These are phyloP conservation scores for Propithecus coquereli DNA, from an alignment of 2,113 vertebrate genomes.

Conservation along the genomic window DNA sequence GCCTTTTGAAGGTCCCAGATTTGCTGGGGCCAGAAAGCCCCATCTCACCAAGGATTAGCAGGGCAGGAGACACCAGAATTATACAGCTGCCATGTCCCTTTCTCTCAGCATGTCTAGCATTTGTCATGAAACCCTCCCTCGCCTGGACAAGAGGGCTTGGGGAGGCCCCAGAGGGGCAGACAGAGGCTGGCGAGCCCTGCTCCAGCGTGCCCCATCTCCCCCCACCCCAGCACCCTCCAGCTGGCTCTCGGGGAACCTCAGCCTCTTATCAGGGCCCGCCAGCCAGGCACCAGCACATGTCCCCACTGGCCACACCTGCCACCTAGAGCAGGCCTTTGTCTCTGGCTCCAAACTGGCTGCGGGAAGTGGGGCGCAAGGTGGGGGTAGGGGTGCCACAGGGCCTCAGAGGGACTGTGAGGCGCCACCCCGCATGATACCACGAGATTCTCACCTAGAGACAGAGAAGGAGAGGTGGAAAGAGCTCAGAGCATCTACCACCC, in stretches of 20 bases:
- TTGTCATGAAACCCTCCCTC: background rate
- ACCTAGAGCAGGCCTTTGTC: constrained; percentile 45
- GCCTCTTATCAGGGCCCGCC: constrained; percentile 28
- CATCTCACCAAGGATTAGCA: background rate
- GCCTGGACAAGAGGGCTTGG: background rate
- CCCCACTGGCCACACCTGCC: background rate
- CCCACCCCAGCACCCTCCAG: background rate
- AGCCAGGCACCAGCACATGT: constrained; percentile 1
- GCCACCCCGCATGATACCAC: background rate
- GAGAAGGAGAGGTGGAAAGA: background rate
- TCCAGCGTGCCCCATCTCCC: background rate
- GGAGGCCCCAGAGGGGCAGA: background rate
- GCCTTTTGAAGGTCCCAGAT: background rate
- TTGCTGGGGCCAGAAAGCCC: background rate
- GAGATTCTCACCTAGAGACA: background rate
- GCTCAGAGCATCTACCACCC: background rate
- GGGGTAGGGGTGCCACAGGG: background rate
- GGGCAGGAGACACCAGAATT: background rate
- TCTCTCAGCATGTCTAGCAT: background rate
- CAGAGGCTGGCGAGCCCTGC: background rate
- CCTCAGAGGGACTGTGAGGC: background rate
- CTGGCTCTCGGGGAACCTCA: background rate
- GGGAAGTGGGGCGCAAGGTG: constrained; percentile 36
- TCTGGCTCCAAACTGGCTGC: constrained; percentile 34
- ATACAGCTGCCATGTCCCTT: background rate